A percentile compares a stretch with the other conserved stretches of the same genome.
Conservation (phyloP, 2,797 vertebrate genomes). For the Catharus ustulatus region DNA sequence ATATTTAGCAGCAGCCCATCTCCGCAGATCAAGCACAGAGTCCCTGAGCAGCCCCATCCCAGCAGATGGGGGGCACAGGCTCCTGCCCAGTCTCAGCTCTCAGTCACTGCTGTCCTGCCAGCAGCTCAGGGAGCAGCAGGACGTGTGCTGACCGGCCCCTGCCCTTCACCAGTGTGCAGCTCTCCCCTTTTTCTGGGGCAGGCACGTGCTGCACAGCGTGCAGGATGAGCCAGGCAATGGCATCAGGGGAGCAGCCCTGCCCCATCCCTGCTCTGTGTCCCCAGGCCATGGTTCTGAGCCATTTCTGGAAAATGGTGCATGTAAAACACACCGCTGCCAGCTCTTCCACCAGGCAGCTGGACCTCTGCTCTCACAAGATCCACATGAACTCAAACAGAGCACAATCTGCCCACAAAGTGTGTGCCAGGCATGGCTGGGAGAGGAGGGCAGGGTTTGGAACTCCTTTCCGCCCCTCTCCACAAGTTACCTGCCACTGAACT, state of each 20-base stretch:
- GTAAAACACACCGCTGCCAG: background rate
- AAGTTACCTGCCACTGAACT: background rate
- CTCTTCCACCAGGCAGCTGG: background rate
- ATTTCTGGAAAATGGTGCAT: background rate
- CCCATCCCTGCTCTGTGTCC: background rate
- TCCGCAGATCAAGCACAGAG: background rate
- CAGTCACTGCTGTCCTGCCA: background rate
- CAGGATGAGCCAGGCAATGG: background rate
- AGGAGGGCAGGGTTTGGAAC: background rate
- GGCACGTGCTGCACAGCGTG: background rate
- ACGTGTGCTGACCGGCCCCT: accelerated
- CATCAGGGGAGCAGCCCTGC: background rate
- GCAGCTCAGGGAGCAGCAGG: background rate
- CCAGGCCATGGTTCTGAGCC: background rate
- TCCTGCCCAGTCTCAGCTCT: background rate
- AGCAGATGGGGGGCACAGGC: background rate
- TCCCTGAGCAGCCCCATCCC: background rate
- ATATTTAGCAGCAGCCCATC: constrained; percentile 31
- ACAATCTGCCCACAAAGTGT: background rate
- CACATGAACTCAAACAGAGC: background rate
- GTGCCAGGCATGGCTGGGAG: accelerated
- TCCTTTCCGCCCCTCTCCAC: background rate
- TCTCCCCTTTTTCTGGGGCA: background rate
- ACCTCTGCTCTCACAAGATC: background rate
- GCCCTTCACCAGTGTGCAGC: background rate